phyloP scores from a whole-genome alignment of 2,113 vertebrate genomes.

The Dromas ardeola region DNA sequence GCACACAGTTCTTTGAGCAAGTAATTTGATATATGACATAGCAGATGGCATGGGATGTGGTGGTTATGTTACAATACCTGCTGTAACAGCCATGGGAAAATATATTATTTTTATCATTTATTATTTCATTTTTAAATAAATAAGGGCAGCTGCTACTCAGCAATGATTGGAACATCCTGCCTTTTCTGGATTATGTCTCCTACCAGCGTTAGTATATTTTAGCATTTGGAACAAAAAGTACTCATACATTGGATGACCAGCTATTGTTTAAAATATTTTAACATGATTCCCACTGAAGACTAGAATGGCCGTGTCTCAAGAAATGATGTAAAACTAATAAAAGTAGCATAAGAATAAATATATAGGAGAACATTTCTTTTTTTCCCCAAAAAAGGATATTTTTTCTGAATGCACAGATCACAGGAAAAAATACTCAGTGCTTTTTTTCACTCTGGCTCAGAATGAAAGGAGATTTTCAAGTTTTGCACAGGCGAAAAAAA shows the following conservation, averaged over 20 bases:
- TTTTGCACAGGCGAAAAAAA: neutral
- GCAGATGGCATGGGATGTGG: neutral
- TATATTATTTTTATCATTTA: neutral
- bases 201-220: neutral
- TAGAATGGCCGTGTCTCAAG: neutral
- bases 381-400: neutral
- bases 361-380: neutral
- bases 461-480: neutral
- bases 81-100: neutral
- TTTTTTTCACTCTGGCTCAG: neutral
- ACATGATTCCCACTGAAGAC: neutral
- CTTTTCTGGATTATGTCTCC: conserved; percentile 25
- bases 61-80: neutral
- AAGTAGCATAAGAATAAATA: neutral
- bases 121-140: neutral
- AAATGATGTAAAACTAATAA: neutral
- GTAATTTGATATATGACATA: neutral
- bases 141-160: neutral
- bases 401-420: neutral
- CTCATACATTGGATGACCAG: neutral
- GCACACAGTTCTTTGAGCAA: neutral
- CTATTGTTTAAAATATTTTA: conserved; percentile 26
- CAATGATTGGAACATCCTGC: neutral
- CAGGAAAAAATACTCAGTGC: neutral
- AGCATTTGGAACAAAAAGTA: neutral